Conservation (phyloP, 2,113 vertebrate species). For the Myiagra hebetior region DNA sequence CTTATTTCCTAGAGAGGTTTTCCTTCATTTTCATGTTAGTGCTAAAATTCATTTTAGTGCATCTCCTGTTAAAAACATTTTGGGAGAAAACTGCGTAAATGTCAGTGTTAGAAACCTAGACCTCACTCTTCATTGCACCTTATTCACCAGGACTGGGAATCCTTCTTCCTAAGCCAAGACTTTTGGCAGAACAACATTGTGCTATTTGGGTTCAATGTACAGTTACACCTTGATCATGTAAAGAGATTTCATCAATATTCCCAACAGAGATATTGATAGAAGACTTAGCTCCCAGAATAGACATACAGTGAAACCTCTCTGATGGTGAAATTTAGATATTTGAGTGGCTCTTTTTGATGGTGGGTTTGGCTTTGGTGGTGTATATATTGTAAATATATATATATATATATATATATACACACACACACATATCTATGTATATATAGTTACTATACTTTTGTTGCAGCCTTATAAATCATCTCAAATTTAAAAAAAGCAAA, state of each 20-base stretch:
- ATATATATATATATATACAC: neutral
- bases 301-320: neutral
- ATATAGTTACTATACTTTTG: neutral
- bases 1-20: neutral
- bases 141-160: neutral
- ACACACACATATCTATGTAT: too few relatives aligned
- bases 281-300: neutral
- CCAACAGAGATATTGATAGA: neutral
- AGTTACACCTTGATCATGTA: neutral
- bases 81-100: neutral
- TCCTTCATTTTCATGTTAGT: neutral
- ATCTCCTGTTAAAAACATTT: neutral
- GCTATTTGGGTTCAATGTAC: neutral
- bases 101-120: neutral
- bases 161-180: neutral
- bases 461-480: neutral
- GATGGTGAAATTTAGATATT: neutral
- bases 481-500: neutral
- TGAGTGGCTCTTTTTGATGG: rapidly evolving
- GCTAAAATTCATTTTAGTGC: neutral
- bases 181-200: neutral
- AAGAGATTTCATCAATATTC: neutral
- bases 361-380: neutral
- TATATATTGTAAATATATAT: neutral
- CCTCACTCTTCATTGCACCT: neutral